Evolutionary conservation across 2,888 invertebrate genomes (phyloP), one percentile per base, ranked within the genome.

Genomic region (Exocentrus adspersus): DNA sequence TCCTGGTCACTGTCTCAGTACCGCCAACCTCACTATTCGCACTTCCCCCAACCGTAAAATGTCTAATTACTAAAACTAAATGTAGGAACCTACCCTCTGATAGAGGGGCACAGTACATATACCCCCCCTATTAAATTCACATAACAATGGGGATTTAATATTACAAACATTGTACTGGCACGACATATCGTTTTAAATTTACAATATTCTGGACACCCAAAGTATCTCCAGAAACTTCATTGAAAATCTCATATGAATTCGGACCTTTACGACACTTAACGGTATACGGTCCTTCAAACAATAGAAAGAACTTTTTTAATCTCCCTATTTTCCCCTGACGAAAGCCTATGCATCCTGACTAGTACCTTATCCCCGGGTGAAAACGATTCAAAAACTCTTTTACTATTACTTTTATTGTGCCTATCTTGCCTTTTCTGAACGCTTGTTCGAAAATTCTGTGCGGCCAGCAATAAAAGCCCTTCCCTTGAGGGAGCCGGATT

Each of bases 251-350:
- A 30, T 57, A 57, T 6, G 60, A 52, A 43, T 60, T 53, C 7
- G 21, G 51, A 12, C 41, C 42, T 3, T 46, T 46, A 2, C 24
- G 12, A 9, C 28, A 12, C 2, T 16, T 19, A 9, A 64, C 21
- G 9, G 9, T 14, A 21, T 30, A 56, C n/a, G 56, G 60, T 1
- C 60, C 64, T 19, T 48, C 20, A 32, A 52, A 60, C 24, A 64
- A 61, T 4, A 64, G 24, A 45, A 64, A 64, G 37, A 60, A 56
- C 32, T n/a, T 64, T 61, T 21, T 61, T 61, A 24, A 61, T 64
- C 21, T 54, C 37, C 17, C 45, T 30, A 6, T 43, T 32, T 51
- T 50, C 50, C 5, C 37, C 51, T 4, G 56, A 61, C 1, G 64
- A 64, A 3, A 45, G 45, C 2, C 3, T 21, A 46, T 64, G 60